Evolutionary conservation across 1,140 invertebrate species (phyloP), one percentile per base, ranked within the genome.

Genomic region (Apis laboriosa): DNA sequence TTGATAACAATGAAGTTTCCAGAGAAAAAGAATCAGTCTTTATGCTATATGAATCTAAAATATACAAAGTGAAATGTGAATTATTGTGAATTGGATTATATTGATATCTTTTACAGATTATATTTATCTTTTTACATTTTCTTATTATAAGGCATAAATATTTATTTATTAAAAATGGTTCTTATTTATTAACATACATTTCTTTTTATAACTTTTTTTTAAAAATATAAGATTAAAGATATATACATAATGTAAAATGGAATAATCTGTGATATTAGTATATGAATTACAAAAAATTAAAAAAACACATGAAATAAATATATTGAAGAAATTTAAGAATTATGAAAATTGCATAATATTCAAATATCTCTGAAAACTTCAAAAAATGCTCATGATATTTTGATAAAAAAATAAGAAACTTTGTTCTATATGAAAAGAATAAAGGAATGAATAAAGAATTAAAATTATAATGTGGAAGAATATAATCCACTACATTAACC

Each of bases 21-120:
- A 80, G 80, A 88, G 83, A 87, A 87, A 49, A 77, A 51, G 80
- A 28, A 43, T 85, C 72, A 79, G 76, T 75, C 80, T 87, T 85
- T 53, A 64, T 61, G 67, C 56, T 28, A 64, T 78, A 51, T 60
- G 78, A 64, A 63, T 81, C 43, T 64, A 74, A 84, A 84, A 56
- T 63, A 51, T 60, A 75, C 51, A 17, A 43, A 49, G 15, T 24
- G 49, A 66, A 53, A 15, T 63, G 17, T 56, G 17, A 43, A 43
- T 43, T 73, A 61, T 79, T 80, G 28, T 34, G 56, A 71, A 28
- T 67, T 66, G 66, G 67, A 70, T 64, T 77, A 73, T 63, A 73
- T 49, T 7, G 24, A 55, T 67, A 43, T 72, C 58, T 49, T 43
- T 76, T 63, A 49, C 51, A 55, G 68, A n/a, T n/a, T n/a, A n/a